Base-by-base conservation (phyloP, 2,113 vertebrate species). In the Meleagris gallopavo region DNA sequence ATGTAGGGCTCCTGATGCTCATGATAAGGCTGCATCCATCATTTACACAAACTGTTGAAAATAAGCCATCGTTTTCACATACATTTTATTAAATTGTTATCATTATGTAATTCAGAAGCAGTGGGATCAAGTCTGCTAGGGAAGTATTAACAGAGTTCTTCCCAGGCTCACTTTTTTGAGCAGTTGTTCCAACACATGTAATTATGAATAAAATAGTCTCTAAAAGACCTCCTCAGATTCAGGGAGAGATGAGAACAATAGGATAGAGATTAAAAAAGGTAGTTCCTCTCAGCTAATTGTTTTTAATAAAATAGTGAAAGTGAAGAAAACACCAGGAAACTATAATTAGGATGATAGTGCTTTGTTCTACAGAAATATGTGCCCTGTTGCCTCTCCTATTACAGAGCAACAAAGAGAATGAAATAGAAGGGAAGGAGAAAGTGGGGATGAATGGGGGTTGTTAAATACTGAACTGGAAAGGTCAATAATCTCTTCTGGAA, bases 291-390 rank as follows among this genome's bases (percentile, higher is more conserved):
- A 38, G 88, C 74, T 97, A 97, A 98, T 97, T 97, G 94, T 96
- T 97, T 98, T 97, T 97, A 97, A 96, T 96, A 97, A 97, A 97
- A 96, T 69, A 86, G 92, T 93, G 57, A 96, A 97, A 97, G 96
- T 96, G 94, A 93, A 91, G 96, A 96, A 97, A 98, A 96, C 91
- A 95, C 92, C 74, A 94, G 91, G 94, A 94, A 96, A 96, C 94
- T 96, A 43, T 96, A 95, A 97, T 97, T 97, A 98, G 91, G 97
- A 92, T 97, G 96, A 96, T 97, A 97, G 97, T 79, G 95, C 89
- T 97, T 98, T 98, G 95, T 97, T 98, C 93, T 88, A 66, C 71
- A 82, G 96, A 88, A 96, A 86, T 94, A 87, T 65, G 43, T 89
- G 92, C 88, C 70, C 93, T 93, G 78, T 96, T 96, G 91, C 96